A percentile compares a stretch with the other conserved stretches of the same genome.
Conservation (phyloP, 1,140 invertebrate genomes). For the Anastrepha obliqua region DNA sequence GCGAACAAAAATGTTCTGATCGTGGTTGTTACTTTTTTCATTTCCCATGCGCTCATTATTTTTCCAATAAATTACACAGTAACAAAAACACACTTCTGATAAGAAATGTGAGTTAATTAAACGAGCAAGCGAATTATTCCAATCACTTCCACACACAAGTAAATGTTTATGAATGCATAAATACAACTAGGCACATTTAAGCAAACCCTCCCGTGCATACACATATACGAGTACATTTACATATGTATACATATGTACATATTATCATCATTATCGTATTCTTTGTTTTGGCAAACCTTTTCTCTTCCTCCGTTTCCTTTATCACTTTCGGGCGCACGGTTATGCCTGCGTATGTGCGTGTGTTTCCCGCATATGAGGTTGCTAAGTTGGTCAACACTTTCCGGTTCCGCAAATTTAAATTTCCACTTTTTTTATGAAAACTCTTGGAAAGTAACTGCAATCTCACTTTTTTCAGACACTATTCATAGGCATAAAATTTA, state of each 20-base stretch:
- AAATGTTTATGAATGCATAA: neutral
- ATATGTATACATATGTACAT: neutral
- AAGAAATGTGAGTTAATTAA: conserved; percentile 28
- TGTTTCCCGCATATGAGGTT: neutral
- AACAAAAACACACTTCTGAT: neutral
- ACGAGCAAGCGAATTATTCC: neutral
- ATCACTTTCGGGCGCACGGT: neutral
- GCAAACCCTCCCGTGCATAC: neutral
- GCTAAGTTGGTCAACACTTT: neutral
- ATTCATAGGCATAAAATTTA: neutral
- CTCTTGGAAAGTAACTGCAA: neutral
- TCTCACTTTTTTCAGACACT: neutral
- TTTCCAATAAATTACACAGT: neutral
- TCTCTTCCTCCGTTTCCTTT: conserved; percentile 38
- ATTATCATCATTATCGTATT: conserved; percentile 30
- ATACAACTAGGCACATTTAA: neutral
- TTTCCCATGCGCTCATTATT: neutral
- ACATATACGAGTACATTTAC: neutral
- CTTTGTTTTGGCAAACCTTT: conserved; percentile 51
- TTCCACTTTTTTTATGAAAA: neutral
- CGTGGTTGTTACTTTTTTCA: neutral
- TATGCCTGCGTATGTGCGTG: neutral
- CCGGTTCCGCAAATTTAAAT: conserved; percentile 42
- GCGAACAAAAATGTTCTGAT: neutral
- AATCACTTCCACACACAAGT: neutral